These are phyloP conservation scores for Neotoma lepida DNA, from an alignment of 2,113 vertebrate genomes.

Conservation along the genomic window DNA sequence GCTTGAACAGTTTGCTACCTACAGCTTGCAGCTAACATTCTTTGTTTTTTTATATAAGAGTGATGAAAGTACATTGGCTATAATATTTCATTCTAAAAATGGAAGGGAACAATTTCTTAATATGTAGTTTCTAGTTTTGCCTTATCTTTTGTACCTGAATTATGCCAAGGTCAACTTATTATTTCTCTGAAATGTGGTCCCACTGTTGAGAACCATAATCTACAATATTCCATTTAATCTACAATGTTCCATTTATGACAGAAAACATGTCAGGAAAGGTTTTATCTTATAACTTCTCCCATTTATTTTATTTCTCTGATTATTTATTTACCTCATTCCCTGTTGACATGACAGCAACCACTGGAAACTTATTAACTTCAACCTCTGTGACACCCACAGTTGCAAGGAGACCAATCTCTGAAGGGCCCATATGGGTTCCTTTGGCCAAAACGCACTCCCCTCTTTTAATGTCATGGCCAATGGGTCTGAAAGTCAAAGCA, in stretches of 20 bases:
- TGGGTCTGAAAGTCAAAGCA: conserved; percentile 90
- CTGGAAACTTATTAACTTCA: conserved; percentile 99
- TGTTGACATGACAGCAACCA: conserved; percentile 99
- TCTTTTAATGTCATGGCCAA: conserved; percentile 99
- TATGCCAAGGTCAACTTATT: conserved; percentile 14
- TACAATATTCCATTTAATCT: neutral
- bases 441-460: conserved; percentile 98
- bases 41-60: neutral
- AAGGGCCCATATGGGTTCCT: conserved; percentile 99
- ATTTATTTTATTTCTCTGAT: neutral
- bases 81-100: conserved; percentile 58
- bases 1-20: conserved; percentile 5
- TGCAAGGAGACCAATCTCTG: conserved; percentile 97
- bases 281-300: conserved; percentile 15
- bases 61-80: conserved; percentile 23
- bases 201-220: conserved; percentile 42
- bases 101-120: conserved; percentile 45
- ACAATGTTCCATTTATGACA: conserved; percentile 23
- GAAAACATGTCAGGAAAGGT: conserved; percentile 45
- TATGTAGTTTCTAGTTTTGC: conserved; percentile 37
- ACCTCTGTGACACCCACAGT: conserved; percentile 99
- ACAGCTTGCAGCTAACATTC: neutral
- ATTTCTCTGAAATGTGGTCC: conserved; percentile 30
- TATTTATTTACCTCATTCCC: conserved; percentile 94
- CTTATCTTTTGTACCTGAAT: conserved; percentile 45